Evolutionary conservation across 2,113 vertebrate species (phyloP).

Genomic region (Gorsachius goisagi): DNA sequence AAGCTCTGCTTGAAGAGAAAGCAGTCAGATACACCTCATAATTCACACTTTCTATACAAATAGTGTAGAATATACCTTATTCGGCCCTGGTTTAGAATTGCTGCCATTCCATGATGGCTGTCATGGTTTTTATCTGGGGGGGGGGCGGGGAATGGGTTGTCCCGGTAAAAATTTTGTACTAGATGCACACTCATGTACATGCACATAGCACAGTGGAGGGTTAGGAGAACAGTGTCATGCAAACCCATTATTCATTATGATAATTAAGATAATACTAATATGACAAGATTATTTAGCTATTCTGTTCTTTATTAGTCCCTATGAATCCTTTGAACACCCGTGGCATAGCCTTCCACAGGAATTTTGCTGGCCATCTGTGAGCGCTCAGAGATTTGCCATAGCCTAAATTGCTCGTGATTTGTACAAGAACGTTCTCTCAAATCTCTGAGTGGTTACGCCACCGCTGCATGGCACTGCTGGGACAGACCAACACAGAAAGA

Average conservation of each 20-base stretch:
- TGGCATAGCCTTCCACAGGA: background rate
- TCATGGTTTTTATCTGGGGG: background rate
- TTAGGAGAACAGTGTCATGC: background rate
- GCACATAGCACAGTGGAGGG: background rate
- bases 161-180: background rate
- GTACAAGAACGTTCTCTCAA: background rate
- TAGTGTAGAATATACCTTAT: background rate
- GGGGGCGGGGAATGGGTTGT: background rate
- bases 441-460: fast-evolving
- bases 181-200: no score
- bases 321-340: background rate
- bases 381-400: background rate
- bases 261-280: background rate
- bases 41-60: background rate
- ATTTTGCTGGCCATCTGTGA: background rate
- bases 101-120: background rate
- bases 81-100: background rate
- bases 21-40: background rate
- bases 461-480: background rate
- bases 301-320: background rate
- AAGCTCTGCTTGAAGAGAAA: background rate
- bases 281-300: background rate
- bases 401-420: background rate
- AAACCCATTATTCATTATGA: background rate
- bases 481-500: background rate